phyloP scores from a whole-genome alignment of 2,888 invertebrate genomes.

The Rhamphomyia laevipes region DNA sequence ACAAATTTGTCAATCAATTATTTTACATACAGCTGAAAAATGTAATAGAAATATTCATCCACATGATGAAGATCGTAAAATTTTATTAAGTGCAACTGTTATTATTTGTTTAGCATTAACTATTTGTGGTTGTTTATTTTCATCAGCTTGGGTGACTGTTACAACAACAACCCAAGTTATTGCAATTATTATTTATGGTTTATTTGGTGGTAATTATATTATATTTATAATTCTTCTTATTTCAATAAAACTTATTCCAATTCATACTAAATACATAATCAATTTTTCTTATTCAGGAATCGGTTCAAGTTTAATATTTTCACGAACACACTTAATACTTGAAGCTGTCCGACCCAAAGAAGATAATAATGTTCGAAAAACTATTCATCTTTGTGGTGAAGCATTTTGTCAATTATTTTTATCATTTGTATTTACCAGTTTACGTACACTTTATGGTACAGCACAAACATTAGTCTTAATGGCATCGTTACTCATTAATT shows the following conservation, averaged over 20 bases:
- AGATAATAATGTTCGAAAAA: conserved; percentile 34
- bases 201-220: conserved; percentile 28
- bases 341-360: conserved; percentile 36
- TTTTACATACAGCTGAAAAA: conserved; percentile 30
- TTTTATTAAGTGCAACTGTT: conserved; percentile 30
- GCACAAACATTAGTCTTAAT: conserved; percentile 33
- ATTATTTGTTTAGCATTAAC: conserved; percentile 30
- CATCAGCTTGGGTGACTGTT: conserved; percentile 33
- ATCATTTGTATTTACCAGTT: conserved; percentile 35
- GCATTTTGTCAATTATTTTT: conserved; percentile 36
- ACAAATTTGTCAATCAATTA: conserved; percentile 32
- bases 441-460: conserved; percentile 34
- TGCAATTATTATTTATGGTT: conserved; percentile 34
- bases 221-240: not conserved
- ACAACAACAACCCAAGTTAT: conserved; percentile 32
- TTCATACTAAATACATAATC: too few relatives aligned
- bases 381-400: conserved; percentile 34
- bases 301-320: conserved; percentile 30
- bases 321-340: conserved; percentile 33
- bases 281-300: conserved; percentile 24
- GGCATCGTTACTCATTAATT: conserved; percentile 33
- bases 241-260: not conserved
- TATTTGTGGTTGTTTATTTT: conserved; percentile 33
- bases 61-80: conserved; percentile 26
- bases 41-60: conserved; percentile 29